Percentiles rank a stretch among this genome's conserved stretches.
phyloP scores from a whole-genome alignment of 2,888 invertebrate genomes.

The Merodon equestris region DNA sequence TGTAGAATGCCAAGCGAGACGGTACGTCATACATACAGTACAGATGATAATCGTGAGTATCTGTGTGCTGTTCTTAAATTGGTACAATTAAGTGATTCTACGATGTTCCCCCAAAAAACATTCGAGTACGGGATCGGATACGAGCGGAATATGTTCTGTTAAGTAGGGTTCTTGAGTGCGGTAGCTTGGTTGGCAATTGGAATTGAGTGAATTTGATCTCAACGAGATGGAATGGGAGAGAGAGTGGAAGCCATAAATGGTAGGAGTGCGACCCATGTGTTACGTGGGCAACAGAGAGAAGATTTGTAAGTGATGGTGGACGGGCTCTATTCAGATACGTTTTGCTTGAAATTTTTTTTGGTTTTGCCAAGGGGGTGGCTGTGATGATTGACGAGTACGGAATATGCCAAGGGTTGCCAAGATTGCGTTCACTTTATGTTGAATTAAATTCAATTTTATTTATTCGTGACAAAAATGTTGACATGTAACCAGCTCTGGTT shows the following conservation, averaged over 20 bases:
- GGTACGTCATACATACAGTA: neutral
- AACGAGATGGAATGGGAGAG: neutral
- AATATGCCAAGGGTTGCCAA: neutral
- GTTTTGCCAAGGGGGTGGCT: neutral
- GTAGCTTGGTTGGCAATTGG: neutral
- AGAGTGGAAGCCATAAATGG: too few species aligned
- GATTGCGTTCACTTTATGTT: neutral
- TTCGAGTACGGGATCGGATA: neutral
- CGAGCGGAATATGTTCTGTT: slow-evolving; percentile 1
- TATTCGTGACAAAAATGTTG: too few species aligned
- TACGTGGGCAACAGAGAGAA: too few species aligned
- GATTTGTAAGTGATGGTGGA: too few species aligned
- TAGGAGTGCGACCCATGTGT: too few species aligned
- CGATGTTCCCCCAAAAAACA: slow-evolving; percentile 19
- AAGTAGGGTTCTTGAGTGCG: slow-evolving; percentile 19
- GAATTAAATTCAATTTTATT: neutral
- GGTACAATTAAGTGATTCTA: slow-evolving; percentile 45
- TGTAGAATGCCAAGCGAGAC: neutral
- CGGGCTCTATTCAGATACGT: too few species aligned
- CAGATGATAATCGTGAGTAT: too few species aligned
- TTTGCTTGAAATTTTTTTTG: neutral
- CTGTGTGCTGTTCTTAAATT: slow-evolving; percentile 28
- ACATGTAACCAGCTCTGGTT: too few species aligned
- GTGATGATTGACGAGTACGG: neutral
- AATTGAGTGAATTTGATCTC: slow-evolving; percentile 16